Evolutionary conservation across 2,113 vertebrate species (phyloP), one percentile per base, ranked within the genome.

Genomic region (Machaerirhynchus nigripectus): DNA sequence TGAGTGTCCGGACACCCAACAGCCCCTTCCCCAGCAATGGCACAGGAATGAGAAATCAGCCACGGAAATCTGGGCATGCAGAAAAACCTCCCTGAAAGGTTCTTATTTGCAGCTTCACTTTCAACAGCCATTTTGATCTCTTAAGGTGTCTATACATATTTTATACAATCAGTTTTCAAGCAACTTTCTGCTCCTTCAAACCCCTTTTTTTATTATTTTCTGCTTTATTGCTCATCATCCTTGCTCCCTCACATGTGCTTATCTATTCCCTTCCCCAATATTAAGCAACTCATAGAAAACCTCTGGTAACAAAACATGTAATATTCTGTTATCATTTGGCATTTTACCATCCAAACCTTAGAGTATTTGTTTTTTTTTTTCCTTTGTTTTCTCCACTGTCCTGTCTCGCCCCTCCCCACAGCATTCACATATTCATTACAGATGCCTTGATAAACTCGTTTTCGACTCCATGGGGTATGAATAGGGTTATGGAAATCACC

Each of bases 371-470:
- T 30, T 61, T 86, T 71, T 86, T 71, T 94, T 60, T 49, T 0
- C 28, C 61, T 96, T 95, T 96, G 88, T 93, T 94, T 96, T 92
- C 93, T 78, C 68, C 69, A 42, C 57, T 82, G 89, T 71, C 87
- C 74, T 95, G 30, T 53, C 87, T 77, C 4, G 0, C 81, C 57
- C 77, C 57, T 95, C 85, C 76, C 69, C 35, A 33, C 49, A 53
- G 65, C 84, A 82, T 84, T 84, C 83, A 90, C 49, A 55, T 82
- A 92, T 77, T 89, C 73, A 95, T 94, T 95, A 91, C 78, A 91
- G 93, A 95, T 83, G 87, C 84, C 68, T 27, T 76, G 95, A 96
- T 96, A 96, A 94, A 93, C 69, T 78, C 73, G 61, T 90, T 96
- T 94, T 83, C 35, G 15, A 56, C 80, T 93, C 93, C 40, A 22